Evolutionary conservation across 2,113 vertebrate genomes (phyloP).

Genomic region (Neotoma lepida): DNA sequence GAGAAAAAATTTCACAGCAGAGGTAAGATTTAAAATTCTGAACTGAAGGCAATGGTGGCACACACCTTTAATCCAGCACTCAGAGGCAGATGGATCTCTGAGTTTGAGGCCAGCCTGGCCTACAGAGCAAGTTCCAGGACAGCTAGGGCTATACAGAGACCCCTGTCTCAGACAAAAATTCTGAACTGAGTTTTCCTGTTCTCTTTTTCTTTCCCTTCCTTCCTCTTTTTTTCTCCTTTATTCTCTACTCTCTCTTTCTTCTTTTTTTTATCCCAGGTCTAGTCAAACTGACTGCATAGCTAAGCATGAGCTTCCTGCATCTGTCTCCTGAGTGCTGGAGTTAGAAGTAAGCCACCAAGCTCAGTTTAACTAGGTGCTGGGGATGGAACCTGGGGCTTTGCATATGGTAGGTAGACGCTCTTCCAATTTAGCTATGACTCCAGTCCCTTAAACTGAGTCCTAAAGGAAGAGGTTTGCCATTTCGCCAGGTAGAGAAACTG

Average conservation of each 20-base stretch:
- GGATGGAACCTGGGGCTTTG: neutral
- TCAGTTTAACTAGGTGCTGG: neutral
- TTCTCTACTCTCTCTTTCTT: too few species aligned
- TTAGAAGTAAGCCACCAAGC: neutral
- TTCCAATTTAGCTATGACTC: neutral
- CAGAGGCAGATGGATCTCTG: too few species aligned
- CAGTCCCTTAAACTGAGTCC: neutral
- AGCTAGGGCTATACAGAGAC: neutral
- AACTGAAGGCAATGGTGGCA: neutral
- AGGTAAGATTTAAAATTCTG: neutral
- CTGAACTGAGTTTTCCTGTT: neutral
- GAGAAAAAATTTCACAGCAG: conserved; percentile 29
- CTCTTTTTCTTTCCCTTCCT: neutral
- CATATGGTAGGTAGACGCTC: neutral
- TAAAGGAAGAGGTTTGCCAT: neutral
- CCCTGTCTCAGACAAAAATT: too few species aligned
- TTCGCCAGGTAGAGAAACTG: neutral
- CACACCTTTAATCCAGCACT: too few species aligned
- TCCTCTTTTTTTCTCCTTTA: too few species aligned
- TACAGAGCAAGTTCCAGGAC: too few species aligned
- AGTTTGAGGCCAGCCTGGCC: too few species aligned
- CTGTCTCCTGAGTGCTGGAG: neutral
- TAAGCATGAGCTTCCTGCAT: neutral
- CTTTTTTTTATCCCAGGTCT: neutral
- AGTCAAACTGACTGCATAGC: neutral